phyloP scores from a whole-genome alignment of 2,888 invertebrate species.

The Agriopis marginaria region DNA sequence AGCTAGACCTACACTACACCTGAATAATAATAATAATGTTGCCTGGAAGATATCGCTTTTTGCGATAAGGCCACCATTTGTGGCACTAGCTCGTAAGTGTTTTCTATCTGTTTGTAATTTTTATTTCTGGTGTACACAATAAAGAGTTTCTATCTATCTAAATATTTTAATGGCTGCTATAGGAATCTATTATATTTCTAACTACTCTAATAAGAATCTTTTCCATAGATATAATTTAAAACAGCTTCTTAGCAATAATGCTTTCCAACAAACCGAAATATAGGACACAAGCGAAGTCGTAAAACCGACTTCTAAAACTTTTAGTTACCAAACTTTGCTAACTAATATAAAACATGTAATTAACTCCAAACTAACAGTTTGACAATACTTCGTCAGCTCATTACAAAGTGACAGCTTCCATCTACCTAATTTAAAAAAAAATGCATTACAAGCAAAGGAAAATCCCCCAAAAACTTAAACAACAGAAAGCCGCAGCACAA shows the following conservation, averaged over 20 bases:
- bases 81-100: no score
- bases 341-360: constrained; percentile 24
- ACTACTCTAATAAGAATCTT: background rate
- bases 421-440: constrained; percentile 71
- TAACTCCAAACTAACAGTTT: constrained; percentile 36
- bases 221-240: no score
- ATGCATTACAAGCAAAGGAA: constrained; percentile 77
- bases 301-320: constrained; percentile 7
- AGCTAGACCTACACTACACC: no score
- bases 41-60: no score
- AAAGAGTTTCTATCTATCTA: no score
- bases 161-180: no score
- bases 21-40: no score
- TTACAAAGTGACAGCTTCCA: constrained; percentile 59
- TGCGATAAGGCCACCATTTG: no score
- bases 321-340: constrained; percentile 13
- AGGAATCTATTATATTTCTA: background rate
- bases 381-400: constrained; percentile 24
- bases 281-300: background rate
- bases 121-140: no score
- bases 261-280: no score
- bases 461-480: constrained; percentile 80
- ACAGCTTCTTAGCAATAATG: no score
- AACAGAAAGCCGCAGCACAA: constrained; percentile 79
- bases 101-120: no score